These are phyloP conservation scores for Drosophila imparisetae DNA, from an alignment of 2,888 invertebrate species.

Conservation along the genomic window DNA sequence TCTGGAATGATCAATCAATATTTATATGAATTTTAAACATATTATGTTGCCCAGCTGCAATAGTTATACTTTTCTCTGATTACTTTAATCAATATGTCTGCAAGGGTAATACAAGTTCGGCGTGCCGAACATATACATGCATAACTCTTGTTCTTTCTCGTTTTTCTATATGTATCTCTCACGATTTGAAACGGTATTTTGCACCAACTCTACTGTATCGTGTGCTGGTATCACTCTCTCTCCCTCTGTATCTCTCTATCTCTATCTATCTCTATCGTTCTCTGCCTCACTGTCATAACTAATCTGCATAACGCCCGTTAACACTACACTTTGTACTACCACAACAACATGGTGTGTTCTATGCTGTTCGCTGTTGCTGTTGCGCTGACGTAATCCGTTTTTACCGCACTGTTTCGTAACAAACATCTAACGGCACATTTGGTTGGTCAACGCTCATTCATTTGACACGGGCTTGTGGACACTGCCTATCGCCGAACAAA, in stretches of 20 bases:
- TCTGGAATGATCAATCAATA: neutral
- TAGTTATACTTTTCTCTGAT: neutral
- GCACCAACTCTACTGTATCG: slow-evolving; percentile 59
- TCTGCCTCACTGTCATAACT: slow-evolving; percentile 44
- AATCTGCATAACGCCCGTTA: slow-evolving; percentile 48
- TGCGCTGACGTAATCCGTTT: slow-evolving; percentile 46
- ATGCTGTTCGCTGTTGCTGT: slow-evolving; percentile 25
- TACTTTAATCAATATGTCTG: slow-evolving; percentile 8
- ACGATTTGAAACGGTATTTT: slow-evolving; percentile 49
- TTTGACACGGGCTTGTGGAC: slow-evolving; percentile 41
- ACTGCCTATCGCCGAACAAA: slow-evolving; percentile 32
- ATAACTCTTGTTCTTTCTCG: slow-evolving; percentile 25
- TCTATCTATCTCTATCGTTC: slow-evolving; percentile 30
- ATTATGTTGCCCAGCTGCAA: neutral
- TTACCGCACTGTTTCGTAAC: slow-evolving; percentile 32
- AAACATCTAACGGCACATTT: slow-evolving; percentile 40
- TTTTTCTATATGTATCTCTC: slow-evolving; percentile 46
- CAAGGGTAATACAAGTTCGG: slow-evolving; percentile 10
- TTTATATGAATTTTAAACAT: neutral
- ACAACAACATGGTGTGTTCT: slow-evolving; percentile 22
- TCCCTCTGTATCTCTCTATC: slow-evolving; percentile 26
- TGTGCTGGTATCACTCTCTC: slow-evolving; percentile 56
- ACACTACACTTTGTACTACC: slow-evolving; percentile 35
- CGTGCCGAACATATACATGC: neutral
- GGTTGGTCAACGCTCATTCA: slow-evolving; percentile 45